Conservation (phyloP, 2,113 vertebrate genomes). For the Chascanopsetta lugubris region DNA sequence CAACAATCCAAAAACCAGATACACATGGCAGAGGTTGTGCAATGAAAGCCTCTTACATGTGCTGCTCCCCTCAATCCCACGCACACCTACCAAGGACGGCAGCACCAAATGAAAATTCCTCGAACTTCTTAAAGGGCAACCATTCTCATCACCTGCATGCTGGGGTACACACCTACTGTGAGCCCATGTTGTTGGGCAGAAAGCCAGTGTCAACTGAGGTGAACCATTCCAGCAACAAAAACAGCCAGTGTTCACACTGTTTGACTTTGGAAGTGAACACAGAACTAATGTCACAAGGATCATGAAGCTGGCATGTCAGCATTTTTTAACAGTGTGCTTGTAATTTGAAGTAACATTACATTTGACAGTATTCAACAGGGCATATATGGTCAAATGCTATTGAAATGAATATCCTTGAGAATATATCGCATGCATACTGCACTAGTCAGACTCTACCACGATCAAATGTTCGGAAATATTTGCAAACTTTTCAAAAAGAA, state of each 20-base stretch:
- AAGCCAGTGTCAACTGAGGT: slow-evolving; percentile 72
- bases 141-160: slow-evolving; percentile 68
- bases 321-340: background rate
- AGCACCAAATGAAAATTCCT: slow-evolving; percentile 67
- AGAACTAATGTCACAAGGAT: slow-evolving; percentile 49
- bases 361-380: background rate
- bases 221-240: slow-evolving; percentile 64
- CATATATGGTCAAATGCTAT: background rate
- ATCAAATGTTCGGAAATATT: background rate
- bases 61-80: slow-evolving; percentile 16
- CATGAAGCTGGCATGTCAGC: slow-evolving; percentile 3
- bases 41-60: slow-evolving; percentile 21
- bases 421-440: too few relatives aligned
- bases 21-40: slow-evolving; percentile 19
- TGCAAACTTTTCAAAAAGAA: background rate
- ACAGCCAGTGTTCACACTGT: slow-evolving; percentile 50
- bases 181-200: slow-evolving; percentile 59
- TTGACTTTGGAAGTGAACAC: slow-evolving; percentile 21
- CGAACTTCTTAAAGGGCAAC: slow-evolving; percentile 74
- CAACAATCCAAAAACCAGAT: background rate
- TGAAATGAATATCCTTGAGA: background rate
- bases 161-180: slow-evolving; percentile 65
- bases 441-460: too few relatives aligned
- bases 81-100: slow-evolving; percentile 60
- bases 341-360: background rate